Conservation (phyloP, 1,140 invertebrate species). For the Doryteuthis pealeii region DNA sequence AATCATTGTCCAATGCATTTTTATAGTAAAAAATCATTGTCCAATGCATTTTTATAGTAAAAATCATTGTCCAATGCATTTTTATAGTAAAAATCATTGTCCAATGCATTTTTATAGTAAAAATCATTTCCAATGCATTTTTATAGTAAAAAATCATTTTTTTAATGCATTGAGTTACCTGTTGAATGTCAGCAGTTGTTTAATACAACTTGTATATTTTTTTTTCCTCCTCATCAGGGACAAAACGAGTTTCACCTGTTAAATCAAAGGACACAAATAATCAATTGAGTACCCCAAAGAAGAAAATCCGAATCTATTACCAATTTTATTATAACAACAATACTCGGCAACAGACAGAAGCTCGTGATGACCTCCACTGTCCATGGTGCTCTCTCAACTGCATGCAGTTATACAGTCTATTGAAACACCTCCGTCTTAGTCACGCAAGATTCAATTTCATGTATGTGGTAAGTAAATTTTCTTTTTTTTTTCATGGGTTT, state of each 20-base stretch:
- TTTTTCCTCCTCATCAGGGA: constrained; percentile 8
- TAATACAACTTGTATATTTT: not conserved
- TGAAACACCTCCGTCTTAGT: constrained; percentile 91
- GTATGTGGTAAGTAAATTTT: constrained; percentile 72
- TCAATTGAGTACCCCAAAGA: constrained; percentile 37
- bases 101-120: too few species aligned
- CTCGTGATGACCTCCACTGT: constrained; percentile 86
- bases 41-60: too few species aligned
- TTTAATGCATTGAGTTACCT: too few species aligned
- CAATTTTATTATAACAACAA: constrained; percentile 96
- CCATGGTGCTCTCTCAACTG: constrained; percentile 95
- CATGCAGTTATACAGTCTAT: constrained; percentile 79
- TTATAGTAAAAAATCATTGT: too few species aligned
- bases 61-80: too few species aligned
- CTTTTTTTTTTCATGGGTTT: not conserved
- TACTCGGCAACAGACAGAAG: constrained; percentile 90
- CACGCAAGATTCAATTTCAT: constrained; percentile 92
- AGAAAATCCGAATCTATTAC: constrained; percentile 77
- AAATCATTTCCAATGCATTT: too few species aligned
- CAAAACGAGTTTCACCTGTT: constrained; percentile 8
- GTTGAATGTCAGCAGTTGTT: too few species aligned
- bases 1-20: too few species aligned
- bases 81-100: too few species aligned
- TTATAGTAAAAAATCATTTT: too few species aligned
- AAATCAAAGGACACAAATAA: constrained; percentile 26